These are phyloP conservation scores for Anarrhichthys ocellatus DNA, from an alignment of 2,113 vertebrate genomes.

Conservation along the genomic window DNA sequence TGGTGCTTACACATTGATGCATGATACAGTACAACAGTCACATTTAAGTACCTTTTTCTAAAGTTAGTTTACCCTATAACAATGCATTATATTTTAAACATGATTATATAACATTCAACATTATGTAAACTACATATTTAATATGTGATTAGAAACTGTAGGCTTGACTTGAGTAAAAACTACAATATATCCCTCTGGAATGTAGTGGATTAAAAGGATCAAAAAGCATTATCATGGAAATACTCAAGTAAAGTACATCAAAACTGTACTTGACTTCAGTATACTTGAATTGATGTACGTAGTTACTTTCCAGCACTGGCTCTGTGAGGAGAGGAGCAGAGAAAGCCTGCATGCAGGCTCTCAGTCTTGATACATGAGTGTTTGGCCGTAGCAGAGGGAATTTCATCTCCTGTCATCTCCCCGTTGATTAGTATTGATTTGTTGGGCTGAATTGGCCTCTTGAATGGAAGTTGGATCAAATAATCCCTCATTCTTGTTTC, in stretches of 20 bases:
- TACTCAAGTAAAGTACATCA: not conserved
- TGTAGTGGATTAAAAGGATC: not conserved
- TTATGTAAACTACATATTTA: not conserved
- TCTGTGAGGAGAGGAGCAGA: slow-evolving; percentile 22
- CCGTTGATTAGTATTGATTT: slow-evolving; percentile 88
- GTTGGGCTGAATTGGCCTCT: slow-evolving; percentile 81
- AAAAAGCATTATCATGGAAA: not conserved
- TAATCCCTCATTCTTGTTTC: slow-evolving; percentile 82
- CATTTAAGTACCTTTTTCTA: not conserved
- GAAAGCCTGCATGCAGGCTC: not conserved
- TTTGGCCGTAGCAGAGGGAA: slow-evolving; percentile 67
- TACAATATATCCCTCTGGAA: not conserved
- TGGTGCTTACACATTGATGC: not conserved
- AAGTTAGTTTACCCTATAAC: not conserved
- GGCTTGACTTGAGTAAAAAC: not conserved
- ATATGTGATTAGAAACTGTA: not conserved
- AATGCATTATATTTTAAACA: not conserved
- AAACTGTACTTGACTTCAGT: not conserved
- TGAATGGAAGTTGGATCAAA: slow-evolving; percentile 85
- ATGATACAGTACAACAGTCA: not conserved
- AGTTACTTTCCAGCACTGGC: slow-evolving; percentile 1
- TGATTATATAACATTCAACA: not conserved
- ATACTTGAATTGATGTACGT: not conserved
- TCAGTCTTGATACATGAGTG: slow-evolving; percentile 46
- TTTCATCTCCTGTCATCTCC: slow-evolving; percentile 79